These are phyloP conservation scores for Neodiprion pinetum DNA, from an alignment of 1,140 invertebrate genomes.

Conservation along the genomic window DNA sequence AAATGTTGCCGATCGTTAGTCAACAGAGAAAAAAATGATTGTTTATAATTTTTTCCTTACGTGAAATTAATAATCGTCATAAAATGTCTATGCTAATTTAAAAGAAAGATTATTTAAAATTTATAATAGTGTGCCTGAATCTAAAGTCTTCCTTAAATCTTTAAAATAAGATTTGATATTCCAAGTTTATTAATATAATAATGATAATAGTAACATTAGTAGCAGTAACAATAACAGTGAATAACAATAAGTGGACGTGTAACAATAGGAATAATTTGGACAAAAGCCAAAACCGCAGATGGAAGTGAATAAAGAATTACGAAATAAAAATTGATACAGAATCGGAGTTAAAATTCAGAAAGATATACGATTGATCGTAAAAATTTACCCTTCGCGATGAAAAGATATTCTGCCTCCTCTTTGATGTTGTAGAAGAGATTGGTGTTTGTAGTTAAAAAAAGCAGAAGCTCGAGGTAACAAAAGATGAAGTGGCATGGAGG, in stretches of 20 bases:
- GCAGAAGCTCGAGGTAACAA: conserved; percentile 30
- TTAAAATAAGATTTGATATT: too few relatives aligned
- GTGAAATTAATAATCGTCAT: neutral
- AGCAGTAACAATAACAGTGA: neutral
- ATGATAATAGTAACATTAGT: conserved; percentile 27
- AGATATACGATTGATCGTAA: conserved; percentile 6
- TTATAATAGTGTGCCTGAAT: conserved; percentile 43
- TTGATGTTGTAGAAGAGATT: conserved; percentile 28
- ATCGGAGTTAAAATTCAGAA: neutral
- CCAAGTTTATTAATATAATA: conserved; percentile 15
- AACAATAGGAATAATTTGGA: neutral
- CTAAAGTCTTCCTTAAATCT: conserved; percentile 42
- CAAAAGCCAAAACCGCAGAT: conserved; percentile 13
- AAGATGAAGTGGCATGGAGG: conserved; percentile 23
- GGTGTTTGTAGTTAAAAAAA: conserved; percentile 15
- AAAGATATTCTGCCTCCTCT: conserved; percentile 25
- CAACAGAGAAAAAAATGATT: conserved; percentile 2
- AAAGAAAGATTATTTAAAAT: neutral
- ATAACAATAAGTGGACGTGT: conserved; percentile 31
- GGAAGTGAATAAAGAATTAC: neutral
- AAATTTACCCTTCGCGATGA: conserved; percentile 20
- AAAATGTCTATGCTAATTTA: too few relatives aligned
- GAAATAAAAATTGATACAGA: neutral
- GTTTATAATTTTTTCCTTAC: neutral
- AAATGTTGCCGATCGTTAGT: neutral